phyloP scores from a whole-genome alignment of 2,113 vertebrate species.

The Cathartes aura region DNA sequence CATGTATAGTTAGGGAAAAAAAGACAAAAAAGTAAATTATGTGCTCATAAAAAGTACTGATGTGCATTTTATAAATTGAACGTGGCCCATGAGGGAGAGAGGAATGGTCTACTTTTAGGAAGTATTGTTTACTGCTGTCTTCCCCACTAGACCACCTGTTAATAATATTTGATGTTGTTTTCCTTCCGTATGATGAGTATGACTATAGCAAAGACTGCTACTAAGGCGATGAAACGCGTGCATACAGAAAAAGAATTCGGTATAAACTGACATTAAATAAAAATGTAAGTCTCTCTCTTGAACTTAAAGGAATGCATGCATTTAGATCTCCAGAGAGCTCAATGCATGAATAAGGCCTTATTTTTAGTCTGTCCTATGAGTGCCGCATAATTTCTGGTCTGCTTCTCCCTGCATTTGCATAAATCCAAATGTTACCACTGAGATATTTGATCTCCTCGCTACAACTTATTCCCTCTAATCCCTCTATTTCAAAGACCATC shows the following conservation, averaged over 20 bases:
- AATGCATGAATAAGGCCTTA: not conserved
- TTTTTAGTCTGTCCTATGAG: not conserved
- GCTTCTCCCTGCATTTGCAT: not conserved
- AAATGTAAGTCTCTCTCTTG: not conserved
- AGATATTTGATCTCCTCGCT: not conserved
- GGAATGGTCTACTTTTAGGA: not conserved
- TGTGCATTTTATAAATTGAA: not conserved
- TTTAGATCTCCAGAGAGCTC: not conserved
- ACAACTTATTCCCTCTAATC: not conserved
- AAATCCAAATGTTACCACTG: not conserved
- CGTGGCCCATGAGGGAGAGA: not conserved
- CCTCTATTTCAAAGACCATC: constrained; percentile 17
- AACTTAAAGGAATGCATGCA: not conserved
- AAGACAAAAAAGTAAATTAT: not conserved
- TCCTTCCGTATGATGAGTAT: not conserved
- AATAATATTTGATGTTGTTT: not conserved
- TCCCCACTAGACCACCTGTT: not conserved
- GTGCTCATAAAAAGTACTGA: not conserved
- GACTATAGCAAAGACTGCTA: not conserved
- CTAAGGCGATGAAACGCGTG: not conserved
- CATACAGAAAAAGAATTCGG: not conserved
- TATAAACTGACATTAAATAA: not conserved
- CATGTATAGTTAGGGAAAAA: not conserved
- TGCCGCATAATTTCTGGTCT: not conserved
- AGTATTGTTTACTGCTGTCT: not conserved